Base-by-base conservation (phyloP, 2,888 invertebrate genomes). In the Strigamia crassipes region DNA sequence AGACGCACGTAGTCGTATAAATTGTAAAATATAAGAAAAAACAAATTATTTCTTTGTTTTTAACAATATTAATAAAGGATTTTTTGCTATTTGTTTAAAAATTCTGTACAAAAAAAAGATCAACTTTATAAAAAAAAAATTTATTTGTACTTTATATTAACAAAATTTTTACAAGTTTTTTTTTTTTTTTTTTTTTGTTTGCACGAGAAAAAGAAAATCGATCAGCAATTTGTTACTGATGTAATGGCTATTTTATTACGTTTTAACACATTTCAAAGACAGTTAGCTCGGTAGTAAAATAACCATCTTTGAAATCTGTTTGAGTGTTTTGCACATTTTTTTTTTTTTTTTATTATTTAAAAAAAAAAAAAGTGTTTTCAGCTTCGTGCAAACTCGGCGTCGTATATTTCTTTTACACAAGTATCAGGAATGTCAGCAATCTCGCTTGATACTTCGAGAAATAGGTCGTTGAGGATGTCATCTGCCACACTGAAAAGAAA, bases 381-480 rank as follows among this genome's bases (percentile, higher is more conserved):
- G 15, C 46, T 18, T 46, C 42, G 80, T 31, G 34, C 46, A 80
- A 80, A 80, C 46, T 80, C 80, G 15, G 80, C 80, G 21, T 80
- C 51, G 23, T 80, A 80, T 23, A 80, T 15, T 21, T 80, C 80
- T 38, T 41, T 46, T 10, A 46, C 51, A 21, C 80, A 80, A 46
- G 46, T 80, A 46, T 80, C 80, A 5, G 80, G 80, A 18, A 80
- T 15, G n/a, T 38, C 46, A 15, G 42, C 42, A 23, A 80, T 80
- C 46, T 80, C 80, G 15, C 10, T 46, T 46, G 80, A 18, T 18
- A 80, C 31, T 42, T 80, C 80, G 12, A 42, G 12, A 31, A 80
- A 80, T 18, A 80, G 10, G 21, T 80, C 80, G 21, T 51, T 51
- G 21, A 80, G 51, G 13, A 80, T 80, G 23, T 80, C 80, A 80